Percentiles rank a stretch among this genome's conserved stretches.
phyloP scores from a whole-genome alignment of 1,140 invertebrate species.

The Bombus difficillimus region DNA sequence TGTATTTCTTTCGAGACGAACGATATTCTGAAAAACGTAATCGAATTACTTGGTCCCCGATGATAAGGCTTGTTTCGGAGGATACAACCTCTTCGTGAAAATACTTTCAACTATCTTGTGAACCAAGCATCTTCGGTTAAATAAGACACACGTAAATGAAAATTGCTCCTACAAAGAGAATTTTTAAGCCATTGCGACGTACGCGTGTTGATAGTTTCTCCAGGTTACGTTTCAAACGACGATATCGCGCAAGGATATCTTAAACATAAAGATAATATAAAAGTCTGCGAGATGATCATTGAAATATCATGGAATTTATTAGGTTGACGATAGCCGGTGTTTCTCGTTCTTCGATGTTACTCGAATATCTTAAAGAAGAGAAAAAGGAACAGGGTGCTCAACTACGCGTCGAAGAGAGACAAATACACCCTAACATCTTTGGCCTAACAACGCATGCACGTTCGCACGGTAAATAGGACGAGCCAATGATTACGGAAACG shows the following conservation, averaged over 20 bases:
- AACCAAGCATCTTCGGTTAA: not conserved
- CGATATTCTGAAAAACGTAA: not conserved
- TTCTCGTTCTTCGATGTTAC: not conserved
- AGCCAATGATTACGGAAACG: no score
- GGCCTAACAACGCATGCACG: not conserved
- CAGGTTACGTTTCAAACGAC: not conserved
- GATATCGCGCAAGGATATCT: not conserved
- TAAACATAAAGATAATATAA: not conserved
- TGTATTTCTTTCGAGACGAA: not conserved
- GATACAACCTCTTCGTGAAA: not conserved
- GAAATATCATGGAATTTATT: not conserved
- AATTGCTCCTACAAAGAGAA: not conserved
- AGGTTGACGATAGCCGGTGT: not conserved
- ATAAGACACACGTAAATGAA: not conserved
- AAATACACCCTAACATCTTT: constrained; percentile 3
- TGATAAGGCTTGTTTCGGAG: not conserved
- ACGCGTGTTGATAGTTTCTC: not conserved
- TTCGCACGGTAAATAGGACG: no score
- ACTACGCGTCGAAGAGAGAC: not conserved
- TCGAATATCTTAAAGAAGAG: not conserved
- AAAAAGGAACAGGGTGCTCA: rapidly evolving
- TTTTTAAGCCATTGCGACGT: not conserved
- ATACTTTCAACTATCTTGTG: not conserved
- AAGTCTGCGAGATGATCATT: not conserved
- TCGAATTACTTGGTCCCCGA: not conserved